Evolutionary conservation across 2,888 invertebrate species (phyloP).

Genomic region (Plutella xylostella): DNA sequence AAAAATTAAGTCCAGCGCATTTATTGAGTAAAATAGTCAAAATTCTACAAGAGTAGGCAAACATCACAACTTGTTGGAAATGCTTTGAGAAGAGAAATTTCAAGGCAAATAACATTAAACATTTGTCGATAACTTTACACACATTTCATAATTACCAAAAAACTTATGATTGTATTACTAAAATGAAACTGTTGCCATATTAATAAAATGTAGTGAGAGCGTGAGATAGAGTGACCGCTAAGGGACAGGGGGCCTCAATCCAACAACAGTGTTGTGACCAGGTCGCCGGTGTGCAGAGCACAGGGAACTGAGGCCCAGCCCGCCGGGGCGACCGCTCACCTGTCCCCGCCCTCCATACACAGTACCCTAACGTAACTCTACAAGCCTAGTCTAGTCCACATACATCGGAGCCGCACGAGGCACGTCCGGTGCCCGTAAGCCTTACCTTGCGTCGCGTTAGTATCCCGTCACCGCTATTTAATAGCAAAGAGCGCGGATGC

Average conservation of each 20-base stretch:
- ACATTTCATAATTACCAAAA: constrained; percentile 28
- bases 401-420: background rate
- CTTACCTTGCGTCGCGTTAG: constrained; percentile 32
- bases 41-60: constrained; percentile 69
- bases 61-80: constrained; percentile 67
- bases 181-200: constrained; percentile 4
- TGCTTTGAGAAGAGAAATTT: constrained; percentile 49
- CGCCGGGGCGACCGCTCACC: background rate
- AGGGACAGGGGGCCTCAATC: constrained; percentile 67
- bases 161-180: constrained; percentile 14
- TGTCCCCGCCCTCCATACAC: background rate
- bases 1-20: constrained; percentile 46
- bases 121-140: constrained; percentile 44
- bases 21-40: constrained; percentile 68
- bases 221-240: constrained; percentile 13
- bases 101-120: constrained; percentile 58
- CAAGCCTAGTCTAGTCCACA: background rate
- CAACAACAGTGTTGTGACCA: constrained; percentile 68
- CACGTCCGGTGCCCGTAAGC: constrained; percentile 9
- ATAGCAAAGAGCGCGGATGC: constrained; percentile 21
- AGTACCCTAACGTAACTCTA: background rate
- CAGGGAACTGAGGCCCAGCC: background rate
- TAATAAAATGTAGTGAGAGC: constrained; percentile 10
- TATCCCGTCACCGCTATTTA: constrained; percentile 29
- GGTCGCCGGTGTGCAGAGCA: background rate